Conservation (phyloP, 2,888 invertebrate species). For the Spilarctia lutea region DNA sequence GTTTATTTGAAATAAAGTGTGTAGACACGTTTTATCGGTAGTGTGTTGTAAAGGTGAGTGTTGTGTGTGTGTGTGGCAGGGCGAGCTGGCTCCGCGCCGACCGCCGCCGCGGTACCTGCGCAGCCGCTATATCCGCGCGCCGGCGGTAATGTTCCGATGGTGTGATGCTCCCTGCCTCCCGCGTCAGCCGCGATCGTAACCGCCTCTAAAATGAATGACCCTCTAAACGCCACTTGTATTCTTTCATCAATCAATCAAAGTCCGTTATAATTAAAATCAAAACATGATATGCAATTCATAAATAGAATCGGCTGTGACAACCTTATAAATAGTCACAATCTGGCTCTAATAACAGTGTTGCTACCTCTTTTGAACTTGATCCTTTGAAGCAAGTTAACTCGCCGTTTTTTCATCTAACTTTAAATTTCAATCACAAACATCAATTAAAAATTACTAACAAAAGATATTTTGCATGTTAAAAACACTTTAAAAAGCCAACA, state of each 20-base stretch:
- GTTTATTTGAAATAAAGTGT: not conserved
- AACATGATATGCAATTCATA: not conserved
- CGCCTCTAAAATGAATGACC: conserved; percentile 53
- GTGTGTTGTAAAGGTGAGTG: conserved; percentile 12
- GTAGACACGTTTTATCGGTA: not conserved
- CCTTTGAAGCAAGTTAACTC: not conserved
- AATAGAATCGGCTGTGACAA: not conserved
- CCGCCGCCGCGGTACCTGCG: conserved; percentile 76
- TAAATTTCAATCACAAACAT: not conserved
- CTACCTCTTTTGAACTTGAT: not conserved
- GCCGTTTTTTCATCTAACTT: not conserved
- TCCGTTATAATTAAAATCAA: no score
- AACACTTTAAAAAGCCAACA: not conserved
- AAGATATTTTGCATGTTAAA: no score
- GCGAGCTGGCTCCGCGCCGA: conserved; percentile 67
- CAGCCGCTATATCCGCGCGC: conserved; percentile 84
- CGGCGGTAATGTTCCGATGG: conserved; percentile 85
- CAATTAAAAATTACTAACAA: not conserved
- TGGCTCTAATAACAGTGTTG: not conserved
- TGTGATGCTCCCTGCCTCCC: conserved; percentile 71
- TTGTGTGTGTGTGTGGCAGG: conserved; percentile 63
- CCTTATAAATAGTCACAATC: no score
- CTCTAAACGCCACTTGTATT: not conserved
- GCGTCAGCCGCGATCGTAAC: conserved; percentile 17
- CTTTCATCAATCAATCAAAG: not conserved